phyloP scores from a whole-genome alignment of 2,888 invertebrate species.

The Epinotia nisella region DNA sequence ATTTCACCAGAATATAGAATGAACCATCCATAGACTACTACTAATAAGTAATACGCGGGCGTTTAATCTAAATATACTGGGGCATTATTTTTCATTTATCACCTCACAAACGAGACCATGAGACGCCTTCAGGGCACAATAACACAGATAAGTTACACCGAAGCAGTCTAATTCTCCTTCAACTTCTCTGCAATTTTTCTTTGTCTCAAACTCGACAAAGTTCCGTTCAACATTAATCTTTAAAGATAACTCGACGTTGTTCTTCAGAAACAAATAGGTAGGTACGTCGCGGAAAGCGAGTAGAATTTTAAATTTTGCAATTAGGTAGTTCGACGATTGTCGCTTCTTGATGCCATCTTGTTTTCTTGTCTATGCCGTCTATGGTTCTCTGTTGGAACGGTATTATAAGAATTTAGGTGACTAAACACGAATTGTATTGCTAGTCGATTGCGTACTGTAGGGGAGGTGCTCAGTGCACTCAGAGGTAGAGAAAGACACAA shows the following conservation, averaged over 20 bases:
- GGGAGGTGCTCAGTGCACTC: too few relatives aligned
- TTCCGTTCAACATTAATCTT: slow-evolving; percentile 27
- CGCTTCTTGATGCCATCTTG: slow-evolving; percentile 26
- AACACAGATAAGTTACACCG: slow-evolving; percentile 1
- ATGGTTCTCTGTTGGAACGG: neutral
- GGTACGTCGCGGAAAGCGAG: neutral
- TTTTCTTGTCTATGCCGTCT: slow-evolving; percentile 8
- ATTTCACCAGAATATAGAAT: too few relatives aligned
- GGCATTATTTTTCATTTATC: too few relatives aligned
- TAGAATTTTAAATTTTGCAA: slow-evolving; percentile 40
- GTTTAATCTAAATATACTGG: neutral
- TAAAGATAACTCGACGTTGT: slow-evolving; percentile 24
- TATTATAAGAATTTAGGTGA: neutral
- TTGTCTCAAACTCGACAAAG: slow-evolving; percentile 8
- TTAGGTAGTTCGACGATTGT: slow-evolving; percentile 28
- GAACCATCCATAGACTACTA: too few relatives aligned
- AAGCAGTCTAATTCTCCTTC: neutral
- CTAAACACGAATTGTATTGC: too few relatives aligned
- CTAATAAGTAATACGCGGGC: too few relatives aligned
- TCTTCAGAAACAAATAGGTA: slow-evolving; percentile 36
- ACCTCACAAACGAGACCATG: too few relatives aligned
- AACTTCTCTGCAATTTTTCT: slow-evolving; percentile 7
- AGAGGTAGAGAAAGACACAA: too few relatives aligned
- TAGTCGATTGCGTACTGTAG: too few relatives aligned
- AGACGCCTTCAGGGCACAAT: neutral